Percentiles rank a stretch among this genome's conserved stretches.
These are phyloP conservation scores for Gymnothorax reevesii DNA, from an alignment of 2,797 vertebrate species.

Conservation along the genomic window DNA sequence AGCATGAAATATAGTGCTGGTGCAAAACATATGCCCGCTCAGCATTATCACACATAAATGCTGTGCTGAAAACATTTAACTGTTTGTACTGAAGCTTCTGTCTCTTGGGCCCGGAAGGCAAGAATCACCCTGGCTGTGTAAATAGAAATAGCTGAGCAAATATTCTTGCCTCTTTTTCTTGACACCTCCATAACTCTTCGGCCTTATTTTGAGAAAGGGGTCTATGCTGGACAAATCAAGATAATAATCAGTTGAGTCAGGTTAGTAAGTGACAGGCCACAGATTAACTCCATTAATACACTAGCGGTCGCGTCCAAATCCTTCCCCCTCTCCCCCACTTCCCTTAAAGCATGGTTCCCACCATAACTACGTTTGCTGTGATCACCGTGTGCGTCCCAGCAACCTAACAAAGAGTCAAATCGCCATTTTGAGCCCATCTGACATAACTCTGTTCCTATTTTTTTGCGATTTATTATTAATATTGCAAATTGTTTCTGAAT, in stretches of 20 bases:
- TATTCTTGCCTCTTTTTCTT: not conserved
- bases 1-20: not conserved
- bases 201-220: too few relatives aligned
- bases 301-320: not conserved
- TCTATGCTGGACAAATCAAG: not conserved
- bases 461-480: not conserved
- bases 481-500: not conserved
- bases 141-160: too few relatives aligned
- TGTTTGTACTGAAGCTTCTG: not conserved
- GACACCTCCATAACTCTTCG: not conserved
- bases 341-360: not conserved
- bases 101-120: not conserved
- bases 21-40: not conserved
- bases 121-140: not conserved
- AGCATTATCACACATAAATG: not conserved
- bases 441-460: not conserved
- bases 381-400: not conserved
- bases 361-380: not conserved
- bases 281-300: not conserved
- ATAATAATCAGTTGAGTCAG: not conserved
- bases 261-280: not conserved
- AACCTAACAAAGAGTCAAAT: not conserved
- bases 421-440: not conserved
- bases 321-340: not conserved
- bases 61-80: not conserved